Evolutionary conservation across 2,888 invertebrate genomes (phyloP).

Genomic region (Unio pictorum): DNA sequence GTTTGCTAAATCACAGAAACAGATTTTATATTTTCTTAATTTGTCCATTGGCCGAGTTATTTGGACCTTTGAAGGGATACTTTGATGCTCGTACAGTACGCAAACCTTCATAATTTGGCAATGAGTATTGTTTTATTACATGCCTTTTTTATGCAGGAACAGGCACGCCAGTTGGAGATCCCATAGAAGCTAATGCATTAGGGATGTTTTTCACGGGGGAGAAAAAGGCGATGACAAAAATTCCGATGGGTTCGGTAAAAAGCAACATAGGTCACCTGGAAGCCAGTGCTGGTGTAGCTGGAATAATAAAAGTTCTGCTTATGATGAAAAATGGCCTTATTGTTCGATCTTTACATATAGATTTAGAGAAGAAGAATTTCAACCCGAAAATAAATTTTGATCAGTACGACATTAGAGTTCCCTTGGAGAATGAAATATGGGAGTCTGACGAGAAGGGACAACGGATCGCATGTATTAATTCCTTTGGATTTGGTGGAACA

Average conservation of each 20-base stretch:
- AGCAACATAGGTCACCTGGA: constrained; percentile 49
- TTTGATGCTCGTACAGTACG: too few relatives aligned
- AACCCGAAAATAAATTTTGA: constrained; percentile 37
- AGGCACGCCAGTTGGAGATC: constrained; percentile 52
- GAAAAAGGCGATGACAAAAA: neutral
- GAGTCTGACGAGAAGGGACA: constrained; percentile 2
- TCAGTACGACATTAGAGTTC: constrained; percentile 20
- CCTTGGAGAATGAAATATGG: constrained; percentile 19
- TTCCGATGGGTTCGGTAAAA: constrained; percentile 45
- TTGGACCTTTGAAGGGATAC: too few relatives aligned
- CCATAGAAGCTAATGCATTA: constrained; percentile 44
- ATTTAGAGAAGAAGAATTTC: constrained; percentile 5
- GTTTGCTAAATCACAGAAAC: too few relatives aligned
- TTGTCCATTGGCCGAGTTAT: too few relatives aligned
- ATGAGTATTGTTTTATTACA: neutral
- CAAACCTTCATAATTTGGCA: too few relatives aligned
- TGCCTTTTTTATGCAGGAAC: constrained; percentile 31
- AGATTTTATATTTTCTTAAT: too few relatives aligned
- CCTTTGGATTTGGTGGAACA: constrained; percentile 53
- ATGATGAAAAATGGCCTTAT: constrained; percentile 45
- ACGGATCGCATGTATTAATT: constrained; percentile 32
- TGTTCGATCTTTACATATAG: constrained; percentile 42
- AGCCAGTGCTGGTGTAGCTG: constrained; percentile 43
- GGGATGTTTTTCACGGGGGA: constrained; percentile 28
- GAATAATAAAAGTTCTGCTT: constrained; percentile 48